Evolutionary conservation across 1,140 invertebrate genomes (phyloP).

Genomic region (Branchinecta lynchi): DNA sequence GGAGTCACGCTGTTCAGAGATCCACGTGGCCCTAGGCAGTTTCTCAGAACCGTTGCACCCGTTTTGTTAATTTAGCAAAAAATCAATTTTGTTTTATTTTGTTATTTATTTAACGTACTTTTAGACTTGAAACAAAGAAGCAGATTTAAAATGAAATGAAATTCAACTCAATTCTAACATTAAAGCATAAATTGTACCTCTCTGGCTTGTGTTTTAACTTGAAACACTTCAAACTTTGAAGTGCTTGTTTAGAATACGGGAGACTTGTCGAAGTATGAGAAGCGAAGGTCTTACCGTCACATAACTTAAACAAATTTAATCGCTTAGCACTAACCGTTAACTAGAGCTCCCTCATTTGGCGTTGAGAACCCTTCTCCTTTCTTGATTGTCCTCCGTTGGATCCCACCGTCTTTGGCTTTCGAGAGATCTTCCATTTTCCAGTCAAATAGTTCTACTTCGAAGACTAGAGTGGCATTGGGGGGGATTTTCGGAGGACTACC

Average conservation of each 20-base stretch:
- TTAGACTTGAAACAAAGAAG: too few species aligned
- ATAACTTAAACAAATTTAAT: too few species aligned
- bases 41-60: too few species aligned
- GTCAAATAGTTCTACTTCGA: conserved; percentile 76
- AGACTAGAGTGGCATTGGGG: conserved; percentile 69
- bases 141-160: too few species aligned
- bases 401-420: conserved; percentile 60
- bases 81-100: too few species aligned
- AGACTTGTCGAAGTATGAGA: conserved; percentile 12
- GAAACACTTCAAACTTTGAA: too few species aligned
- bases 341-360: conserved; percentile 62
- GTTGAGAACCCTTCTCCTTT: conserved; percentile 47
- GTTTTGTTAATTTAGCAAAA: conserved; percentile 18
- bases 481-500: conserved; percentile 81
- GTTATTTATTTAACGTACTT: too few species aligned
- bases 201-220: too few species aligned
- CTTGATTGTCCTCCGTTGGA: conserved; percentile 51
- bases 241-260: neutral
- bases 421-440: conserved; percentile 78
- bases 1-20: neutral
- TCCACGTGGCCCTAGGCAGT: too few species aligned
- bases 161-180: too few species aligned
- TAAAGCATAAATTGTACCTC: conserved; percentile 13
- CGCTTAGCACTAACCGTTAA: conserved; percentile 42
- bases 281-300: too few species aligned